Evolutionary conservation across 2,113 vertebrate species (phyloP).

Genomic region (Hemiprocne comata): DNA sequence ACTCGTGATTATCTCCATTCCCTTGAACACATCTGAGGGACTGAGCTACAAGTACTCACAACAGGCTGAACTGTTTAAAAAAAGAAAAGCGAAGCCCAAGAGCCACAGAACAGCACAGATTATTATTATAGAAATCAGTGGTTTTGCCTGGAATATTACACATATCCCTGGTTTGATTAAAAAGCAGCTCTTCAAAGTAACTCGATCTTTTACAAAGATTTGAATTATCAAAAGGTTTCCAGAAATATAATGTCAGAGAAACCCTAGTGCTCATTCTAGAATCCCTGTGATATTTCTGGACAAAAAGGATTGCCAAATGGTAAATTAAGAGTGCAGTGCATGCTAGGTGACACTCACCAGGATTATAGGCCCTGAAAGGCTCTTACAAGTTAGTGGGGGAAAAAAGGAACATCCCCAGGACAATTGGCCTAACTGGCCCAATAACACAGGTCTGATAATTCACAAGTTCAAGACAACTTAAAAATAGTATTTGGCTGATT

Average conservation of each 20-base stretch:
- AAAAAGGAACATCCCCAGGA: not conserved
- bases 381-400: not conserved
- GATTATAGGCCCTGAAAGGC: not conserved
- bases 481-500: not conserved
- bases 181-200: not conserved
- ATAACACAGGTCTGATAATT: not conserved
- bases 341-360: not conserved
- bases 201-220: not conserved
- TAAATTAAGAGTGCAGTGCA: not conserved
- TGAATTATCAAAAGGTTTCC: not conserved
- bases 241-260: not conserved
- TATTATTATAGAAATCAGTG: not conserved
- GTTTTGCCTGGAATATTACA: not conserved
- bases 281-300: not conserved
- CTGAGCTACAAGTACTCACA: not conserved
- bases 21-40: not conserved
- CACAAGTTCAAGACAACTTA: not conserved
- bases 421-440: not conserved
- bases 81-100: not conserved
- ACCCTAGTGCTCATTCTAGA: not conserved
- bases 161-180: not conserved
- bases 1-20: not conserved
- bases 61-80: not conserved
- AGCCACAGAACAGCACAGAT: not conserved
- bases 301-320: not conserved